A percentile compares a stretch with the other conserved stretches of the same genome.
These are phyloP conservation scores for Tromatobia lineatoria DNA, from an alignment of 2,888 invertebrate species.

Conservation along the genomic window DNA sequence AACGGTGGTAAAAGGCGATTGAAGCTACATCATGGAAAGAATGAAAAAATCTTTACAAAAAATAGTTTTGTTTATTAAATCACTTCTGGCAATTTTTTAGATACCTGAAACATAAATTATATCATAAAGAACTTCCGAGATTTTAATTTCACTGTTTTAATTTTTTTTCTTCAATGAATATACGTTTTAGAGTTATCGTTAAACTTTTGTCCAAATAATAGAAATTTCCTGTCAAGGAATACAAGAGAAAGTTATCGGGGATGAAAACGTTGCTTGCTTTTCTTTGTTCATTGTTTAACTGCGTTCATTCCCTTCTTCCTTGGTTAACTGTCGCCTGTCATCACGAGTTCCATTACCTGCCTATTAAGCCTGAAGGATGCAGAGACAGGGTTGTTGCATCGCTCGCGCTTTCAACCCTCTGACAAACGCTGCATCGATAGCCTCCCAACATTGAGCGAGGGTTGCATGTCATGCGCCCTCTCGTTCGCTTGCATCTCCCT, in stretches of 20 bases:
- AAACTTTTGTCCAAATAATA: neutral
- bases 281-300: neutral
- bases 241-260: neutral
- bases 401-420: constrained; percentile 64
- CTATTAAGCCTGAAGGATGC: constrained; percentile 77
- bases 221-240: neutral
- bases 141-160: neutral
- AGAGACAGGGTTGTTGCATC: constrained; percentile 64
- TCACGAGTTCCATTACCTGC: constrained; percentile 79
- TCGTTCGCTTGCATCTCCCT: neutral
- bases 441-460: constrained; percentile 24
- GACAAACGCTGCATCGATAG: constrained; percentile 59
- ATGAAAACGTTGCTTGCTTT: constrained; percentile 7
- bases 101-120: too few species aligned
- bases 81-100: too few species aligned
- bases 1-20: too few species aligned
- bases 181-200: neutral
- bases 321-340: constrained; percentile 75
- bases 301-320: constrained; percentile 27
- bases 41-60: too few species aligned
- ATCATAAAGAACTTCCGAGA: too few species aligned
- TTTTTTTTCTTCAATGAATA: neutral
- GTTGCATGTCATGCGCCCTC: constrained; percentile 44
- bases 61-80: too few species aligned
- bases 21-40: too few species aligned